Conservation (phyloP, 1,140 invertebrate genomes). For the Amphibalanus amphitrite region DNA sequence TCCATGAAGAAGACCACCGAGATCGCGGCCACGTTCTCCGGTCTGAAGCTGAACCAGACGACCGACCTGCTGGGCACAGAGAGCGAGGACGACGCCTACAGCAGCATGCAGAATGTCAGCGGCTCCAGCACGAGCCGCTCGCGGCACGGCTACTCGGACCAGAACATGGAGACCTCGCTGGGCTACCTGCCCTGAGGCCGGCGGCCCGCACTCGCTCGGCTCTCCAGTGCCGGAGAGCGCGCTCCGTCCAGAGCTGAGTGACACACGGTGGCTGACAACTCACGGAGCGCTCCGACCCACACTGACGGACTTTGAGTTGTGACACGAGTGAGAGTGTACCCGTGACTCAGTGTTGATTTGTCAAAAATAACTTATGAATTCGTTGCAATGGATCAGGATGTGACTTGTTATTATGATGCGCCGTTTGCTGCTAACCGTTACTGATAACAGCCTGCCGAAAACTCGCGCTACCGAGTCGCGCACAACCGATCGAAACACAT, state of each 20-base stretch:
- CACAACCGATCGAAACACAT: not conserved
- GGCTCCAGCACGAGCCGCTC: slow-evolving; percentile 15
- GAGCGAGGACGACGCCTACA: slow-evolving; percentile 22
- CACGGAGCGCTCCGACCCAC: not conserved
- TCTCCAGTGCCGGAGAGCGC: too few species aligned
- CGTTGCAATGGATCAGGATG: too few species aligned
- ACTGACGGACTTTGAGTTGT: too few species aligned
- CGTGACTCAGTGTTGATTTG: too few species aligned
- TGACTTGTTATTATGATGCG: too few species aligned
- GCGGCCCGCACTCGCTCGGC: too few species aligned
- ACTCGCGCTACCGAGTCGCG: too few species aligned
- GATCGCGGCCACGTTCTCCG: slow-evolving; percentile 64
- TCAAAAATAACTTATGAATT: too few species aligned
- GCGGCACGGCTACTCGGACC: slow-evolving; percentile 21
- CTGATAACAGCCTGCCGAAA: too few species aligned
- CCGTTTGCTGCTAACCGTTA: too few species aligned
- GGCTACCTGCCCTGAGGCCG: slow-evolving; percentile 31
- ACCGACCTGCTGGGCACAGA: slow-evolving; percentile 20
- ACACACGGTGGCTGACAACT: not conserved
- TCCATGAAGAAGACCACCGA: slow-evolving; percentile 73
- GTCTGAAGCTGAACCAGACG: slow-evolving; percentile 34
- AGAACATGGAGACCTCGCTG: slow-evolving; percentile 32
- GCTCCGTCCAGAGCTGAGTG: not conserved
- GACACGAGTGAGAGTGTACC: too few species aligned
- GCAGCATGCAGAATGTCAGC: slow-evolving; percentile 20